These are phyloP conservation scores for Ornithoptera alexandrae DNA, from an alignment of 2,888 invertebrate genomes.

Conservation along the genomic window DNA sequence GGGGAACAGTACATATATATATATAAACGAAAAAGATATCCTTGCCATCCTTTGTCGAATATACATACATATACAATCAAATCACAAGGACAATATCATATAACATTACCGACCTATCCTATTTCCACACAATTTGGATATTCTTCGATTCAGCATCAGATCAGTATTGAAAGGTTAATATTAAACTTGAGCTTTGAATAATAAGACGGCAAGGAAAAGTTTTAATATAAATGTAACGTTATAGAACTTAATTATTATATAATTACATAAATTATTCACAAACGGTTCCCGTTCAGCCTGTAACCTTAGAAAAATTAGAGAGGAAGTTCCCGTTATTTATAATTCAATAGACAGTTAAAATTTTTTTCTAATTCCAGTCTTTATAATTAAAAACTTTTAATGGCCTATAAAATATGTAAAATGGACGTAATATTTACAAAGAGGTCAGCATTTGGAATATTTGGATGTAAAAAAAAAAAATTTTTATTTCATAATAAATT, in stretches of 20 bases:
- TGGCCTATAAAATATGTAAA: constrained; percentile 28
- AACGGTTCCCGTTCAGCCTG: not conserved
- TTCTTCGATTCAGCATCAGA: not conserved
- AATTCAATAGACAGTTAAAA: constrained; percentile 19
- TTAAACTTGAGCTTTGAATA: not conserved
- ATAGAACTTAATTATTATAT: not conserved
- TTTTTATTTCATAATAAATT: too few species aligned
- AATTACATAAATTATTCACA: constrained; percentile 2
- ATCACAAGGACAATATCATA: not conserved
- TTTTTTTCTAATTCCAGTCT: constrained; percentile 16
- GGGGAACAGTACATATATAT: not conserved
- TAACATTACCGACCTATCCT: not conserved
- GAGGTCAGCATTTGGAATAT: constrained; percentile 25
- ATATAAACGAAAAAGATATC: not conserved
- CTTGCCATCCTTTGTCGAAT: not conserved
- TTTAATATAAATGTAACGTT: not conserved
- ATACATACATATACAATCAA: not conserved
- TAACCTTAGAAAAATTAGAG: constrained; percentile 1
- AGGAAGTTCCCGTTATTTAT: constrained; percentile 15
- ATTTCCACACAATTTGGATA: not conserved
- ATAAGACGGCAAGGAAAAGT: not conserved
- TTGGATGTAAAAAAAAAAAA: constrained; percentile 2
- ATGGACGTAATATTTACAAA: constrained; percentile 23
- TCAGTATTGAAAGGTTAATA: not conserved
- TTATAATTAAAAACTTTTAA: constrained; percentile 30